These are phyloP conservation scores for Bugula neritina DNA, from an alignment of 2,888 invertebrate genomes.

Conservation along the genomic window DNA sequence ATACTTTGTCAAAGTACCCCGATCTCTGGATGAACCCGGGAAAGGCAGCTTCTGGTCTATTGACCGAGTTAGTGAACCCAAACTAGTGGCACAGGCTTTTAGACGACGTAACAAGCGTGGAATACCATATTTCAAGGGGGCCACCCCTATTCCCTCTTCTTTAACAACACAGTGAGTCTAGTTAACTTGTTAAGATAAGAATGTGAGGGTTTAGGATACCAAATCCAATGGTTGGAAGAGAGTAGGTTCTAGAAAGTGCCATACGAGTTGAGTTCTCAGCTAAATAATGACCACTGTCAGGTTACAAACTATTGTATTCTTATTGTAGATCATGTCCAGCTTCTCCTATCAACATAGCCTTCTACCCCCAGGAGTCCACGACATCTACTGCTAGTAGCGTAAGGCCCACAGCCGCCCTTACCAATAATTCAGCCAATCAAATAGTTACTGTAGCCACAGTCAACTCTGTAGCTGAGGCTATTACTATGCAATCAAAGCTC, in stretches of 20 bases:
- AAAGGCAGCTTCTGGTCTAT: constrained; percentile 96
- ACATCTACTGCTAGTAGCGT: not conserved
- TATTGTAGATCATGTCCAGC: constrained; percentile 78
- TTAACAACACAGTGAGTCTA: constrained; percentile 11
- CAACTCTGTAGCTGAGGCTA: constrained; percentile 19
- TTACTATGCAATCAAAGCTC: constrained; percentile 41
- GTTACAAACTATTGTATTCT: no score
- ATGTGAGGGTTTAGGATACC: no score
- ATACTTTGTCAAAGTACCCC: constrained; percentile 70
- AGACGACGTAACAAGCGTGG: constrained; percentile 77
- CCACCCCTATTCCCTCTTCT: constrained; percentile 25
- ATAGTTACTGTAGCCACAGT: constrained; percentile 14
- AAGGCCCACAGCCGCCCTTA: not conserved
- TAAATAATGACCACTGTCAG: no score
- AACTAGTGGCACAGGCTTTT: constrained; percentile 88
- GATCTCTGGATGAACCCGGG: constrained; percentile 90
- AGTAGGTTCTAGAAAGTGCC: no score
- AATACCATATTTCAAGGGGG: constrained; percentile 22
- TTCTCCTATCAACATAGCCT: constrained; percentile 62
- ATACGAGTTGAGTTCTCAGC: no score
- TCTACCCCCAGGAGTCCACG: not conserved
- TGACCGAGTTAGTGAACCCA: constrained; percentile 84
- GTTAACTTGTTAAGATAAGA: no score
- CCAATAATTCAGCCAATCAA: not conserved
- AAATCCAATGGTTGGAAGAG: no score